Evolutionary conservation across 2,113 vertebrate species (phyloP), one percentile per base, ranked within the genome.

Genomic region (Takifugu flavidus): DNA sequence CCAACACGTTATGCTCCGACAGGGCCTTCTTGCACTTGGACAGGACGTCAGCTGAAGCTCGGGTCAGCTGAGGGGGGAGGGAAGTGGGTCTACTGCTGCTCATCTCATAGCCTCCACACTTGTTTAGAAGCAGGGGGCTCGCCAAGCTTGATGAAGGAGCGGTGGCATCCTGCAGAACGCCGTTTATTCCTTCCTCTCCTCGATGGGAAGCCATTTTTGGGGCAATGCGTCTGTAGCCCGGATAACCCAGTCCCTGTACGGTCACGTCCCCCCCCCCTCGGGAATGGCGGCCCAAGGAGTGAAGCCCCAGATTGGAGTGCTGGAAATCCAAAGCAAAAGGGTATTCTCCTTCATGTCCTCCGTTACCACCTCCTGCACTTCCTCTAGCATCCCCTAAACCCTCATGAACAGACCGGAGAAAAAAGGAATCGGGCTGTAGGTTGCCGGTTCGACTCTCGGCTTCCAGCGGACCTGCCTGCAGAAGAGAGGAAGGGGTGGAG

Each of bases 21-120:
- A 99, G 93, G 1, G 97, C 97, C 80, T 99, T 98, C 90, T 98
- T 98, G 75, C 96, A 98, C 72, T 98, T 98, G 0, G 95, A 98
- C 47, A 99, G 91, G 13, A 99, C 97, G 0, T 99, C 96, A 0
- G 97, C 97, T 0, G 97, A 99, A 0, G 96, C 96, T n/a, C 95
- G 77, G 0, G 97, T 98, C 72, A 98, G 80, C 82, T 96, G 95
- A 0, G 93, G 95, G 0, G 91, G 94, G 42, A 75, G 78, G 57
- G 79, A 86, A 45, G 70, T 77, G 61, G 80, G 67, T 92, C 91
- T 0, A 89, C 72, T 60, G 3, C 65, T 53, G 83, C 52, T 92
- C 92, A 77, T 92, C 84, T 65, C 90, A 15, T 87, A 90, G 3
- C 76, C 84, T 1, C 67, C 70, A 7, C 83, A 69, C 13, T 93